These are phyloP conservation scores for Plecotus auritus DNA, from an alignment of 2,113 vertebrate genomes.

Conservation along the genomic window DNA sequence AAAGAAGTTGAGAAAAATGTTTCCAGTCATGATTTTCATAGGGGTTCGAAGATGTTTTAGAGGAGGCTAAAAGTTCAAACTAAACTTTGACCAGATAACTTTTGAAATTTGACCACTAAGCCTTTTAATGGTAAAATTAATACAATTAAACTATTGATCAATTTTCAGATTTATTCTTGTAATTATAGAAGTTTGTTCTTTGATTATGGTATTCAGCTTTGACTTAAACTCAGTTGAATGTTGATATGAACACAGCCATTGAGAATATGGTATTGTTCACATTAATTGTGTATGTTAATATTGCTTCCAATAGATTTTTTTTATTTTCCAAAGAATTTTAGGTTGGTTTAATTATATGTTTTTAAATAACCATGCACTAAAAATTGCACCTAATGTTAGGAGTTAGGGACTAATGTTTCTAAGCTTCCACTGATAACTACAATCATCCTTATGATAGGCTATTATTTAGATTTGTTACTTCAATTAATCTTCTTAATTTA, in stretches of 20 bases:
- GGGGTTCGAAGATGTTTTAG: background rate
- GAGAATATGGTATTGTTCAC: background rate
- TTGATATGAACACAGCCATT: background rate
- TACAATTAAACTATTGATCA: background rate
- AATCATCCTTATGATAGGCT: conserved; percentile 8
- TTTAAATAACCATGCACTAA: conserved; percentile 16
- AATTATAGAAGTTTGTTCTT: background rate
- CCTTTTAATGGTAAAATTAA: background rate
- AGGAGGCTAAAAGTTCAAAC: background rate
- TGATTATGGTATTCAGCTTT: background rate
- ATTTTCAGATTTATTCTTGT: background rate
- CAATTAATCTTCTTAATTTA: background rate
- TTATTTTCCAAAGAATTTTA: conserved; percentile 12
- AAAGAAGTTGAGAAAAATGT: background rate
- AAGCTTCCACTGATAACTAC: background rate
- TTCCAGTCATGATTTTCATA: background rate
- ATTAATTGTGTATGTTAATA: background rate
- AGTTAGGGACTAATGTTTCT: conserved; percentile 10
- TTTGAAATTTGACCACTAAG: background rate
- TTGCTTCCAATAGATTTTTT: background rate
- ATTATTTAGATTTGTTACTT: conserved; percentile 12
- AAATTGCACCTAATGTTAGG: background rate
- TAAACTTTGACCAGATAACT: background rate
- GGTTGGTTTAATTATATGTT: background rate
- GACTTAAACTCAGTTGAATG: background rate